Evolutionary conservation across 1,140 invertebrate genomes (phyloP), one percentile per base, ranked within the genome.

Genomic region (Bombus picipes): DNA sequence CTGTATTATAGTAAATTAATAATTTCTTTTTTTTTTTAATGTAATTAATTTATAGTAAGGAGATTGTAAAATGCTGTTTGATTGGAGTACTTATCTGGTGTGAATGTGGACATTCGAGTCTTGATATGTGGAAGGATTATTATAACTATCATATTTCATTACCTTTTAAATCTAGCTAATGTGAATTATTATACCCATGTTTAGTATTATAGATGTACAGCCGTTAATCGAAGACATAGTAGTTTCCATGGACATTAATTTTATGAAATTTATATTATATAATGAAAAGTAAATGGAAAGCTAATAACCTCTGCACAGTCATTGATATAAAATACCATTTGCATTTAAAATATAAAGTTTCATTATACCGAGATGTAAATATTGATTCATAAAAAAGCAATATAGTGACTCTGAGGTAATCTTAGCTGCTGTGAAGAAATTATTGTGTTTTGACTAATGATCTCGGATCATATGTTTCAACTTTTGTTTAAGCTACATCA

Each of bases 21-120:
- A 72, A 92, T 94, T 94, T 94, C 47, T 94, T 93, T 79, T 78
- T 79, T 78, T 79, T 80, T 79, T 79, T 22, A 92, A 94, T 94
- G 92, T 93, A 94, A 94, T 95, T 95, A 95, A 95, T 94, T 95
- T 95, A 94, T 95, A 90, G 90, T 91, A 94, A 93, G 90, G 88
- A 90, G 87, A 89, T 85, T 88, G 83, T 91, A 92, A 91, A 91
- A 88, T 91, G 88, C 80, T 47, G 79, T 91, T 87, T 90, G 89
- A 92, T 92, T 86, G 82, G 89, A 86, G 89, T 92, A 93, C 92
- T 92, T 92, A 92, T 87, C 73, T 68, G 87, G 87, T 89, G 85
- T 89, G 91, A 91, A 92, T 91, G 88, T 91, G 84, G 76, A 82
- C 81, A 70, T 73, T 37, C 65, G 83, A 89, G 62, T 81, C 72